A percentile compares a stretch with the other conserved stretches of the same genome.
Conservation (phyloP, 2,888 invertebrate species). For the Melieria crassipennis region DNA sequence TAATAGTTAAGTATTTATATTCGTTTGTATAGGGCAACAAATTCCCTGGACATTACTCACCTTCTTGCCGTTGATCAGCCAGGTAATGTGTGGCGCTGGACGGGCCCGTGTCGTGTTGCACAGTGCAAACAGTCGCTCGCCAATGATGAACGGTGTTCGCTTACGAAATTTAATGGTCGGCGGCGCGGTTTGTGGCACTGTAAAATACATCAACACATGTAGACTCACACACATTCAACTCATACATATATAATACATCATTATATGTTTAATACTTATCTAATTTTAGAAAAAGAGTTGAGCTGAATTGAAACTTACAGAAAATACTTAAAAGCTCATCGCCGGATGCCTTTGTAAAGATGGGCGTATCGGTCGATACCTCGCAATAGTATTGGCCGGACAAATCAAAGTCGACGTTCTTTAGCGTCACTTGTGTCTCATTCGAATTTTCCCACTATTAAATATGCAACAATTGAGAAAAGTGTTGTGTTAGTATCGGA, state of each 20-base stretch:
- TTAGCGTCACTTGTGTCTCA: conserved; percentile 68
- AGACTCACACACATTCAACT: background rate
- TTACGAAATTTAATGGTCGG: conserved; percentile 75
- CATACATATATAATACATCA: background rate
- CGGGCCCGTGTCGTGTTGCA: conserved; percentile 76
- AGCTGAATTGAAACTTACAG: conserved; percentile 70
- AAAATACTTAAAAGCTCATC: conserved; percentile 81
- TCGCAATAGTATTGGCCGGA: conserved; percentile 84
- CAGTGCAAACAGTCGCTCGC: conserved; percentile 75
- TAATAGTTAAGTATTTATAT: background rate
- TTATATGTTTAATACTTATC: background rate
- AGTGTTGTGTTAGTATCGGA: no score
- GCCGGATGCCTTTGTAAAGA: conserved; percentile 83
- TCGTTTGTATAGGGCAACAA: background rate
- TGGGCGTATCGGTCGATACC: conserved; percentile 82
- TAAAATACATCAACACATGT: conserved; percentile 28
- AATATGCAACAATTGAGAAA: conserved; percentile 7
- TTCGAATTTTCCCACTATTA: conserved; percentile 62
- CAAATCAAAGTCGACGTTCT: conserved; percentile 79
- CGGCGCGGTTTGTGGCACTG: conserved; percentile 72
- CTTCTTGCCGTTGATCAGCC: conserved; percentile 78
- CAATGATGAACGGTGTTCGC: conserved; percentile 68
- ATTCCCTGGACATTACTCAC: conserved; percentile 60
- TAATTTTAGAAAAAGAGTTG: background rate
- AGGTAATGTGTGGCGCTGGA: conserved; percentile 76